phyloP scores from a whole-genome alignment of 2,797 vertebrate species.

The Phalloptychus januarius region DNA sequence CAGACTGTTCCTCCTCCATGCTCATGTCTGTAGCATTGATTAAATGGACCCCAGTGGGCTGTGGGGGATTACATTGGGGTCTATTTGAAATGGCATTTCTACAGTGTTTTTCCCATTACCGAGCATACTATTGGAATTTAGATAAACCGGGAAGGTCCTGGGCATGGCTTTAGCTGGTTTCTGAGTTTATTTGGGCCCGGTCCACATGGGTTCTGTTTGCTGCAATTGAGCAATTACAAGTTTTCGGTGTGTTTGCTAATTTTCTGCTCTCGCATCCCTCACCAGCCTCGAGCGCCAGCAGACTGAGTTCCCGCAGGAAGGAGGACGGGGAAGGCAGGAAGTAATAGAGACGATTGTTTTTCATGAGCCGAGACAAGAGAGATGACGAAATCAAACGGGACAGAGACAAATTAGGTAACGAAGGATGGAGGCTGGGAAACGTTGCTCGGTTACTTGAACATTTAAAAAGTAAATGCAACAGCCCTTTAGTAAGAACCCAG shows the following conservation, averaged over 20 bases:
- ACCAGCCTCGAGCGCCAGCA: conserved; percentile 50
- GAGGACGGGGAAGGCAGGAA: conserved; percentile 45
- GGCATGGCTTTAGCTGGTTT: conserved; percentile 60
- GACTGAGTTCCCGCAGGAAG: conserved; percentile 59
- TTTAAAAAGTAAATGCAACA: conserved; percentile 2
- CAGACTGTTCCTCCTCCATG: conserved; percentile 78
- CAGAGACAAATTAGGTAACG: conserved; percentile 58
- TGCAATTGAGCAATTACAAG: conserved; percentile 70
- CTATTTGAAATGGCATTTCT: conserved; percentile 80
- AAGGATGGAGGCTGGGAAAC: conserved; percentile 39
- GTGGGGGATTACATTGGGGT: conserved; percentile 80
- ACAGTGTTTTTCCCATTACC: conserved; percentile 78
- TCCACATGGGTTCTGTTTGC: conserved; percentile 70
- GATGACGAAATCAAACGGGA: conserved; percentile 53
- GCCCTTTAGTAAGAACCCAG: conserved; percentile 8
- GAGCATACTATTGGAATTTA: conserved; percentile 73
- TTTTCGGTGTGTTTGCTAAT: conserved; percentile 65
- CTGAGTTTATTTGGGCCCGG: conserved; percentile 56
- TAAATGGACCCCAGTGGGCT: conserved; percentile 79
- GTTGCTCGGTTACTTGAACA: conserved; percentile 25
- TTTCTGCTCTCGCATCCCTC: conserved; percentile 56
- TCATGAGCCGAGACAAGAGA: conserved; percentile 58
- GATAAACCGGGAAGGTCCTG: conserved; percentile 62
- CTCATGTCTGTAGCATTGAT: conserved; percentile 83
- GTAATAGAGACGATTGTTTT: conserved; percentile 67